Conservation (phyloP, 2,797 vertebrate genomes). For the Acrossocheilus wenchowensis region DNA sequence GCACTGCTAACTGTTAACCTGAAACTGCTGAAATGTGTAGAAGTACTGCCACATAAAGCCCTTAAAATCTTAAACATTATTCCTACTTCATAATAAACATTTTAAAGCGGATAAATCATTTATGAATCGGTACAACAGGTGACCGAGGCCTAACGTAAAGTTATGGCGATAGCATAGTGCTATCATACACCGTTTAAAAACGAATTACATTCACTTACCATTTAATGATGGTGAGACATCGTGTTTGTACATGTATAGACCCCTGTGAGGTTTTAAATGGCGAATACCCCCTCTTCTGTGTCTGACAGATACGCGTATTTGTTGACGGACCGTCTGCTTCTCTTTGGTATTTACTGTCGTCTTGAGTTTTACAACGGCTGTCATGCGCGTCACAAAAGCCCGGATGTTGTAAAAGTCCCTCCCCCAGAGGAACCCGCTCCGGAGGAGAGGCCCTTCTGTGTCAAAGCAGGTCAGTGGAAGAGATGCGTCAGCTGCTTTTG, state of each 20-base stretch:
- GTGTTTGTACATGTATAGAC: not conserved
- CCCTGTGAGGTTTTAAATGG: not conserved
- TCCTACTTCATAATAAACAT: too few species aligned
- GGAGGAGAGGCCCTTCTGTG: not conserved
- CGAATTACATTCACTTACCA: constrained; percentile 12
- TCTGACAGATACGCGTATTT: constrained; percentile 16
- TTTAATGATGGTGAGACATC: not conserved
- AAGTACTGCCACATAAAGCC: not conserved
- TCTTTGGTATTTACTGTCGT: constrained; percentile 62
- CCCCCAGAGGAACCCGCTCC: not conserved
- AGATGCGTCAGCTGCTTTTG: not conserved
- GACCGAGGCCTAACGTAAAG: constrained; percentile 32
- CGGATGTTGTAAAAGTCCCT: constrained; percentile 53
- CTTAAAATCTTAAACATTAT: not conserved
- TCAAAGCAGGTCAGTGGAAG: not conserved
- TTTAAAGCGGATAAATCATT: not conserved
- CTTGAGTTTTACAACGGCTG: constrained; percentile 57
- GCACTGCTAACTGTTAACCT: not conserved
- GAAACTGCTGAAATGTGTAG: not conserved
- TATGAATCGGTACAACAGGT: constrained; percentile 22
- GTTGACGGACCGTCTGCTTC: constrained; percentile 17
- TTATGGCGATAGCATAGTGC: not conserved
- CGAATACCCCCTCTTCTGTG: not conserved
- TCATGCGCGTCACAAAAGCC: constrained; percentile 52
- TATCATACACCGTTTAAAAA: not conserved